phyloP scores from a whole-genome alignment of 2,888 invertebrate species.

The Apocheima hispidaria region DNA sequence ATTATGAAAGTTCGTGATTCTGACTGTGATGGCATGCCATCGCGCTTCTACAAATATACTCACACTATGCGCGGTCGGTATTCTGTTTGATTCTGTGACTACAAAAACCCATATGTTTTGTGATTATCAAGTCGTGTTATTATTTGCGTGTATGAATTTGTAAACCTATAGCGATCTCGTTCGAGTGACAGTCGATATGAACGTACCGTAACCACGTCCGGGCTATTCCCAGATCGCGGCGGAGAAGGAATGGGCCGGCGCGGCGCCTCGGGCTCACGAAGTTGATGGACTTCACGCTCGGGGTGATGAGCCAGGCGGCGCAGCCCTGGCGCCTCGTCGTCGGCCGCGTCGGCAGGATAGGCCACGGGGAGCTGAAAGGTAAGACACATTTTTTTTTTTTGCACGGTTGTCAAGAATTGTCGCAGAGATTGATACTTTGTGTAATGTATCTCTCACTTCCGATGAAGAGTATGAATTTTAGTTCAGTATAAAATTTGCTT shows the following conservation, averaged over 20 bases:
- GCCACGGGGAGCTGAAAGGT: slow-evolving; percentile 98
- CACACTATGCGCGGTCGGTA: no score
- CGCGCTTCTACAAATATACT: no score
- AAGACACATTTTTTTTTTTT: neutral
- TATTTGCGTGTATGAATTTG: neutral
- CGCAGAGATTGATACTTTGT: no score
- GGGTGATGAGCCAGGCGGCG: slow-evolving; percentile 96
- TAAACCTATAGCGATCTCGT: neutral
- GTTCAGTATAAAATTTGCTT: no score
- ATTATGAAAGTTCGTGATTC: no score
- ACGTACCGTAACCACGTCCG: neutral
- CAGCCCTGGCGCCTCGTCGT: slow-evolving; percentile 98
- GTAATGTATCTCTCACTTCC: no score
- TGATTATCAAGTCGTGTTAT: no score
- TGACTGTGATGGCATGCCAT: no score
- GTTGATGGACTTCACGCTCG: slow-evolving; percentile 98
- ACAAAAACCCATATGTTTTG: no score
- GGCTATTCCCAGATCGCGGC: slow-evolving; percentile 84
- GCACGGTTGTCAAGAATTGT: neutral
- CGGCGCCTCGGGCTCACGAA: slow-evolving; percentile 95
- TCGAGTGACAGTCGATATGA: neutral
- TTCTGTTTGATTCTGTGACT: no score
- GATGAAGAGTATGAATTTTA: no score
- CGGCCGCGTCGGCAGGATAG: slow-evolving; percentile 97
- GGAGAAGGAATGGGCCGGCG: slow-evolving; percentile 94